phyloP scores from a whole-genome alignment of 2,888 invertebrate genomes.

The Drosophila fungiperda region DNA sequence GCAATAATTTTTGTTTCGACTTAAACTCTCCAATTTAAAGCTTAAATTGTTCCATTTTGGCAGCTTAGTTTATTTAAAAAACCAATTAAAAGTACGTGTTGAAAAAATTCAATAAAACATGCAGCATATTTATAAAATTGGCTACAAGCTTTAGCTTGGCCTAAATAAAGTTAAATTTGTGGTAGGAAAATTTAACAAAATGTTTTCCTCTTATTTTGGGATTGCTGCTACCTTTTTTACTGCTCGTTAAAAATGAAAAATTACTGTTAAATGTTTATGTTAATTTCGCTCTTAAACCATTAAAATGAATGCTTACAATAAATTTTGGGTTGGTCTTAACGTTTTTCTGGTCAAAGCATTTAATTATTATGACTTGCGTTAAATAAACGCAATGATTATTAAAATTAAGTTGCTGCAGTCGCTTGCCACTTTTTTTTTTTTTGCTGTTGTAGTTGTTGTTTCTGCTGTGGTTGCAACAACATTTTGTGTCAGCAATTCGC shows the following conservation, averaged over 20 bases:
- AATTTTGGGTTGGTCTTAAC: slow-evolving; percentile 14
- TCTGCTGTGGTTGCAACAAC: slow-evolving; percentile 42
- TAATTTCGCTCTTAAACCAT: slow-evolving; percentile 27
- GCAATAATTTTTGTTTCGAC: background rate
- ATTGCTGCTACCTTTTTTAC: background rate
- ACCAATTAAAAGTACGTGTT: background rate
- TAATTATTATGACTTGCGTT: slow-evolving; percentile 66
- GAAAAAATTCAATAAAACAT: slow-evolving; percentile 1
- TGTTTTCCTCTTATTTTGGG: background rate
- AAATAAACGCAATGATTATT: slow-evolving; percentile 68
- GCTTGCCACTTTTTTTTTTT: background rate
- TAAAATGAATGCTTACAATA: slow-evolving; percentile 64
- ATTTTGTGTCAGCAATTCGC: slow-evolving; percentile 55
- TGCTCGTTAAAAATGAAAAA: background rate
- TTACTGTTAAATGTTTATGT: slow-evolving; percentile 11
- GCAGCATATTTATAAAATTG: background rate
- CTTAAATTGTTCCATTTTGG: background rate
- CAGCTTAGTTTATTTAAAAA: slow-evolving; percentile 3
- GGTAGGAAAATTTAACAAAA: background rate
- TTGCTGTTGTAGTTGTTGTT: slow-evolving; percentile 12
- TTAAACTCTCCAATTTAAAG: background rate
- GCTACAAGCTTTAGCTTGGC: background rate
- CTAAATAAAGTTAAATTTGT: background rate
- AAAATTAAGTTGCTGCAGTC: slow-evolving; percentile 68
- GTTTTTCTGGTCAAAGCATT: slow-evolving; percentile 36